These are phyloP conservation scores for Magallana gigas DNA, from an alignment of 1,140 invertebrate genomes.

Conservation along the genomic window DNA sequence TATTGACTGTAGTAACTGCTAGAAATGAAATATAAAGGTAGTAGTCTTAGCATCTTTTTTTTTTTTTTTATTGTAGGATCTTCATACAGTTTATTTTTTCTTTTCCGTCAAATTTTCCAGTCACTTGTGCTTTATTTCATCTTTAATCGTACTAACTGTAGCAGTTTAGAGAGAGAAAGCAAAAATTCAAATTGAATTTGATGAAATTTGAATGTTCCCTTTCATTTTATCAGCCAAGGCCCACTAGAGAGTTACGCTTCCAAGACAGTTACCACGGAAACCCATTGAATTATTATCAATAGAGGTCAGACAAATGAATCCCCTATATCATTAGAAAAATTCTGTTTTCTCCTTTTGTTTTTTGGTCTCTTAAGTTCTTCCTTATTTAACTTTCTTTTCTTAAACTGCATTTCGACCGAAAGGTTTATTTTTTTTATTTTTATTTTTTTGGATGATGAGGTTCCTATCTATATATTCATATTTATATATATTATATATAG, in stretches of 20 bases:
- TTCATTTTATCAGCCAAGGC: conserved; percentile 19
- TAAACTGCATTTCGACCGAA: not conserved
- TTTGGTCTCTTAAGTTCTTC: conserved; percentile 2
- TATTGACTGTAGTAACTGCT: not conserved
- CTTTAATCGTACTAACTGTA: conserved; percentile 2
- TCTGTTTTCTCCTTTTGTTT: not conserved
- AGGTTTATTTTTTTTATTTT: not conserved
- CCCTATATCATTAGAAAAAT: conserved; percentile 15
- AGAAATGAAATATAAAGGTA: not conserved
- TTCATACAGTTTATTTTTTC: not conserved
- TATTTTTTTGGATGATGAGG: too few species aligned
- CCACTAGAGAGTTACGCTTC: conserved; percentile 13
- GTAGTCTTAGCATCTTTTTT: not conserved
- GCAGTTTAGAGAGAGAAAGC: not conserved
- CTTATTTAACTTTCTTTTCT: conserved; percentile 28
- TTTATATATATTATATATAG: not conserved
- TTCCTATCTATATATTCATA: not conserved
- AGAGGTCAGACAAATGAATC: conserved; percentile 22
- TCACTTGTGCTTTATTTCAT: conserved; percentile 10
- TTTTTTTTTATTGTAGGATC: not conserved
- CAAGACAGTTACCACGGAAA: not conserved
- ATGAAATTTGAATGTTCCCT: conserved; percentile 13
- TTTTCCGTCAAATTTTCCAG: not conserved
- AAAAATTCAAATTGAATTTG: not conserved
- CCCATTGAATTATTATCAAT: conserved; percentile 15